Evolutionary conservation across 2,888 invertebrate genomes (phyloP).

Genomic region (Drosophila hamatofila): DNA sequence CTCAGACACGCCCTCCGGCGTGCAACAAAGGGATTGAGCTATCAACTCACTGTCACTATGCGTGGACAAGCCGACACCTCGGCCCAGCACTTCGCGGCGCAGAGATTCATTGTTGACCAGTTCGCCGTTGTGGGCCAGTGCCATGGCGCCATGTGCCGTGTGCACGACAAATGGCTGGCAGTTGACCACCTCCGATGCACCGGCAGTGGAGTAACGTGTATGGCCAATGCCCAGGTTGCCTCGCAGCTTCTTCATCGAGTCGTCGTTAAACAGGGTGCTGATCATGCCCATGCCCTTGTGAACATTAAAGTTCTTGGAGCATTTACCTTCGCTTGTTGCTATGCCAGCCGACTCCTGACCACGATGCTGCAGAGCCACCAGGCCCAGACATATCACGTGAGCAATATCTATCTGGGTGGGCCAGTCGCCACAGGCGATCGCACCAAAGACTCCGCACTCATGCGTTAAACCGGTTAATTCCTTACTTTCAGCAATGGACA

Average conservation of each 20-base stretch:
- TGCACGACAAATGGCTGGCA: constrained; percentile 99
- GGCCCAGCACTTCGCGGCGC: constrained; percentile 94
- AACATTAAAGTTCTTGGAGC: constrained; percentile 91
- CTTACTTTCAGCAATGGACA: constrained; percentile 68
- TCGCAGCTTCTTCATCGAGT: constrained; percentile 93
- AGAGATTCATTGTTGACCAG: constrained; percentile 96
- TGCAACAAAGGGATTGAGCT: constrained; percentile 96
- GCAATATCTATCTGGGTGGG: constrained; percentile 95
- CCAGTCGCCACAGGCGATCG: constrained; percentile 96
- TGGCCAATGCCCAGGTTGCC: constrained; percentile 98
- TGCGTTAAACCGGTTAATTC: constrained; percentile 90
- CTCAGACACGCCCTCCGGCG: constrained; percentile 93
- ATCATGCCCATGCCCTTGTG: constrained; percentile 99
- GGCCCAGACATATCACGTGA: constrained; percentile 95
- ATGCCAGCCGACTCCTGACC: constrained; percentile 99
- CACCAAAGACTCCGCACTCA: constrained; percentile 98
- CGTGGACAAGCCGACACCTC: constrained; percentile 97
- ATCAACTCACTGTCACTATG: constrained; percentile 98
- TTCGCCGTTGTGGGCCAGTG: constrained; percentile 99
- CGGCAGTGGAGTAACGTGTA: constrained; percentile 98
- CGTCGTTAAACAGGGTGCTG: constrained; percentile 96
- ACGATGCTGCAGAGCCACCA: constrained; percentile 97
- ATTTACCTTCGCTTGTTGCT: constrained; percentile 95
- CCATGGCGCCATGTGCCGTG: constrained; percentile 96
- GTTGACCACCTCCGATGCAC: constrained; percentile 97